Base-by-base conservation (phyloP, 2,113 vertebrate species). In the Climacteris rufus region DNA sequence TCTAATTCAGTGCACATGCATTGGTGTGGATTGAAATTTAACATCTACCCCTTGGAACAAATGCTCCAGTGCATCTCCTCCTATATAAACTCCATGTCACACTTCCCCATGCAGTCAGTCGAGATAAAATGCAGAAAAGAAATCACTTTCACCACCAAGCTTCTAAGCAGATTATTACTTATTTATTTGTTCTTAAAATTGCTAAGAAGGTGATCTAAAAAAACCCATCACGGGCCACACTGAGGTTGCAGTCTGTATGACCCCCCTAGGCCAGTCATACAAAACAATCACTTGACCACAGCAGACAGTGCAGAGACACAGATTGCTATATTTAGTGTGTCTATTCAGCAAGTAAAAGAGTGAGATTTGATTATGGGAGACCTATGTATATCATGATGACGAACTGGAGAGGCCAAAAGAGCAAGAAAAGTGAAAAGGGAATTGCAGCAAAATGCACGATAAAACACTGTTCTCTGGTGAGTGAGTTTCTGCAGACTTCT, bases 331-430 rank as follows among this genome's bases (percentile, higher is more conserved):
- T 78, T 88, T 87, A 45, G 28, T 9, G 7, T 50, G 50, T 64
- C 69, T 87, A 30, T 75, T 95, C 86, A 92, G 92, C 76, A 89
- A 87, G 47, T 30, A 89, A 77, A 80, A 35, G n/a, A 87, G 50
- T 31, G 21, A 94, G 40, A 83, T 77, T 52, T 95, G 44, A 56
- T 54, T 81, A 84, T 39, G 31, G 37, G 45, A 88, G 44, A 70
- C 54, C 19, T 75, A 25, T 10, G 40, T 57, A 65, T 83, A 89
- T 90, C 79, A 92, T 49, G 44, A 52, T 68, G 63, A 89, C 82
- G 69, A 95, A 87, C 0, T 20, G 77, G 30, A 92, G 10, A 71
- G n/a, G 47, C 68, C 54, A 89, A 80, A 96, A 89, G 52, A 87
- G 33, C 47, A 66, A 50, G 42, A 77, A 77, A 90, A 88, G 24